These are phyloP conservation scores for Macropodus opercularis DNA, from an alignment of 2,797 vertebrate species.

Conservation along the genomic window DNA sequence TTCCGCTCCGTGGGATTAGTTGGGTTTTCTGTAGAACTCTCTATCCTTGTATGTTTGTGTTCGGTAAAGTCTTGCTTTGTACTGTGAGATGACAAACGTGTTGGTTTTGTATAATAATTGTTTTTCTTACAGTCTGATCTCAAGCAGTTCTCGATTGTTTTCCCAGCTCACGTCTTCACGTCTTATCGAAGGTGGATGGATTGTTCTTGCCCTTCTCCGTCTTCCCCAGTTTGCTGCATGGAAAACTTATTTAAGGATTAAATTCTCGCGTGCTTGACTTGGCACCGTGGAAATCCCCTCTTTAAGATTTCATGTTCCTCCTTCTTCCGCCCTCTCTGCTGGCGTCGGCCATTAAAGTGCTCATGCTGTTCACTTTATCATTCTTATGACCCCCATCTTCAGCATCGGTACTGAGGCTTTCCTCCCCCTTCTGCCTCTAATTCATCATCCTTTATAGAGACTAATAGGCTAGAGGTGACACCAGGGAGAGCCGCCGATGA, in stretches of 20 bases:
- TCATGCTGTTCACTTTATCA: slow-evolving; percentile 84
- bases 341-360: slow-evolving; percentile 76
- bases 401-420: slow-evolving; percentile 70
- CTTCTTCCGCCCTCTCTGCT: slow-evolving; percentile 62
- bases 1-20: no score
- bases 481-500: slow-evolving; percentile 69
- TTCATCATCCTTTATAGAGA: slow-evolving; percentile 89
- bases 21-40: no score
- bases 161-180: no score
- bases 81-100: no score
- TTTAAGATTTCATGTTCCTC: slow-evolving; percentile 70
- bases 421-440: slow-evolving; percentile 79
- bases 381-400: slow-evolving; percentile 82
- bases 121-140: slow-evolving; percentile 6
- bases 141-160: no score
- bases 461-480: slow-evolving; percentile 82
- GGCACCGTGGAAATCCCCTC: slow-evolving; percentile 63
- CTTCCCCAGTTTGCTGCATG: background rate
- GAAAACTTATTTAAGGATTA: slow-evolving; percentile 11
- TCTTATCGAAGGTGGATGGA: no score
- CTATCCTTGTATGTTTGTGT: no score
- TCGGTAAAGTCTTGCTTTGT: no score
- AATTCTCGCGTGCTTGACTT: slow-evolving; percentile 24
- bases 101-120: no score
- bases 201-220: slow-evolving; percentile 35